phyloP scores from a whole-genome alignment of 2,113 vertebrate genomes.

The Cochlearius cochlearius region DNA sequence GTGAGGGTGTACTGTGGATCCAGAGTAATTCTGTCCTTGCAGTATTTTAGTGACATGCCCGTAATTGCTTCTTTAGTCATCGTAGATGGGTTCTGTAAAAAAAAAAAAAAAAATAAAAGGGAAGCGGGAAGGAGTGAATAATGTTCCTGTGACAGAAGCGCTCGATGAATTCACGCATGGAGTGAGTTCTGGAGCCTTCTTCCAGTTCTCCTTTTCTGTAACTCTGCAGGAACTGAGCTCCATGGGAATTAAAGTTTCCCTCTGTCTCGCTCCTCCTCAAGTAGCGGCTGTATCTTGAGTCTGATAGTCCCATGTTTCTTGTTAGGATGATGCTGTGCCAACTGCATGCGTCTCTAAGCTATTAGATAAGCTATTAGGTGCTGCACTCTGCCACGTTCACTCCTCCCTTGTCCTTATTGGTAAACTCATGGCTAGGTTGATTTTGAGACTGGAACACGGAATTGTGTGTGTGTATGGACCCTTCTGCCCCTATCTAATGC shows the following conservation, averaged over 20 bases:
- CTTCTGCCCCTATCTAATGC: neutral
- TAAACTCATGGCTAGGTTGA: neutral
- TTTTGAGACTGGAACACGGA: neutral
- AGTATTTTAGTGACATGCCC: fast-evolving
- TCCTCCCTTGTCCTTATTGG: neutral
- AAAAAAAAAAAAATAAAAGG: neutral
- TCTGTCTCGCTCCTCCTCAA: neutral
- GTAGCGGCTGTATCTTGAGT: neutral
- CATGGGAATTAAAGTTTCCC: neutral
- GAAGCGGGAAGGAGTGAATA: neutral
- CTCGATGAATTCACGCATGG: neutral
- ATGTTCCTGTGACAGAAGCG: neutral
- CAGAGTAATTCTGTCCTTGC: neutral
- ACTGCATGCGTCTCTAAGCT: neutral
- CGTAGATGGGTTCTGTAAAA: neutral
- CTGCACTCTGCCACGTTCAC: neutral
- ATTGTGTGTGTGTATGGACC: too few relatives aligned
- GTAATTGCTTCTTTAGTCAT: neutral
- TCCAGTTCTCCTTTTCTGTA: neutral
- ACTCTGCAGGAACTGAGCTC: neutral
- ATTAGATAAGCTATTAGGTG: neutral
- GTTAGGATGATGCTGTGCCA: neutral
- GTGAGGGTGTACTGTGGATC: neutral
- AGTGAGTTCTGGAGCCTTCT: neutral
- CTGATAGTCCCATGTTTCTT: neutral